Conservation (phyloP, 2,113 vertebrate genomes). For the Thamnophis sirtalis region DNA sequence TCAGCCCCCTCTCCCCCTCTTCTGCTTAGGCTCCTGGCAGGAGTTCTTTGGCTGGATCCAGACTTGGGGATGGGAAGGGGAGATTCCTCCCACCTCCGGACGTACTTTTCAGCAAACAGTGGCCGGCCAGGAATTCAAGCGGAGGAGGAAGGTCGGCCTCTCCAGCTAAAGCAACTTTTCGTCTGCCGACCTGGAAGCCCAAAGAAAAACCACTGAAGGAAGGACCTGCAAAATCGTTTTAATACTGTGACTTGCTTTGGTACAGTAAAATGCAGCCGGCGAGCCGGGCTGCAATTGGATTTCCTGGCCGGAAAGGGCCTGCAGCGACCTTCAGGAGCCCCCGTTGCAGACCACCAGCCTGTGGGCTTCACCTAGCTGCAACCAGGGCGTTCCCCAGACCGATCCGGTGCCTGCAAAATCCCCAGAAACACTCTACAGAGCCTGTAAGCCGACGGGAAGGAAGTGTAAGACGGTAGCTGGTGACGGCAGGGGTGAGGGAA, state of each 20-base stretch:
- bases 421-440: background rate
- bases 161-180: background rate
- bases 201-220: background rate
- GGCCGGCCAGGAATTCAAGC: background rate
- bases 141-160: background rate
- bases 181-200: background rate
- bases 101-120: background rate
- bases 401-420: background rate
- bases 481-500: background rate
- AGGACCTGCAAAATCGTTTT: background rate
- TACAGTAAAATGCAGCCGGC: background rate
- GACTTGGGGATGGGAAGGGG: background rate
- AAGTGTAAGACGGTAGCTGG: background rate
- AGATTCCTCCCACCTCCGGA: background rate
- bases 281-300: background rate
- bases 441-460: background rate
- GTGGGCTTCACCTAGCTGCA: background rate
- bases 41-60: background rate
- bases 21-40: background rate
- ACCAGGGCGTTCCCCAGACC: background rate
- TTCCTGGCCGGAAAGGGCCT: background rate
- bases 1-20: background rate
- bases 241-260: slow-evolving; percentile 19
- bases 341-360: background rate
- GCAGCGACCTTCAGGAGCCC: background rate